Conservation (phyloP, 2,113 vertebrate species). For the Chaetops frenatus region DNA sequence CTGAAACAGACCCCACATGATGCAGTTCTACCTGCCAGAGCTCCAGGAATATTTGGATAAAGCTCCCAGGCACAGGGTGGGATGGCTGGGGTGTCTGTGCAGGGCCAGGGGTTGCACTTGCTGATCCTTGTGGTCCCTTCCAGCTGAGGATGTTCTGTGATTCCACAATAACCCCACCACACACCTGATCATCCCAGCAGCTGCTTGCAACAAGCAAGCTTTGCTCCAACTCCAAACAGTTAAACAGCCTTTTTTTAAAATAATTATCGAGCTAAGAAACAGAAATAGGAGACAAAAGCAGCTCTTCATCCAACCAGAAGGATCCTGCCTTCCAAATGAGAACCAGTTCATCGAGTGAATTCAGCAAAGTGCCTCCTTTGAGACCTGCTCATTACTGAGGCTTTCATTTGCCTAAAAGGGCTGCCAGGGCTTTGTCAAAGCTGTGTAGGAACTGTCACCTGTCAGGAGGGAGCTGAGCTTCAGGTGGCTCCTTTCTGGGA, state of each 20-base stretch:
- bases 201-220: neutral
- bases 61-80: neutral
- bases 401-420: neutral
- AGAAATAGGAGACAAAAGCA: neutral
- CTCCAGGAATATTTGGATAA: neutral
- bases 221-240: neutral
- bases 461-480: neutral
- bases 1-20: neutral
- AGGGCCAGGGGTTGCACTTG: neutral
- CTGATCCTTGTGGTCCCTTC: neutral
- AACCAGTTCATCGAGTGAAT: neutral
- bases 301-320: neutral
- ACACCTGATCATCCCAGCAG: neutral
- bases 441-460: neutral
- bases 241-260: neutral
- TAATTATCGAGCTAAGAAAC: neutral
- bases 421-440: neutral
- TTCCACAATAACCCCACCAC: neutral
- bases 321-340: neutral
- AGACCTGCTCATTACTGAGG: neutral
- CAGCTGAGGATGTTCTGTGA: neutral
- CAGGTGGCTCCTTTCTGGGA: neutral
- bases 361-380: neutral
- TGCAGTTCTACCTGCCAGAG: neutral
- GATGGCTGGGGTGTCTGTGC: neutral